A percentile compares a stretch with the other conserved stretches of the same genome.
Evolutionary conservation across 2,113 vertebrate genomes (phyloP).

Genomic region (Seriola dumerili): DNA sequence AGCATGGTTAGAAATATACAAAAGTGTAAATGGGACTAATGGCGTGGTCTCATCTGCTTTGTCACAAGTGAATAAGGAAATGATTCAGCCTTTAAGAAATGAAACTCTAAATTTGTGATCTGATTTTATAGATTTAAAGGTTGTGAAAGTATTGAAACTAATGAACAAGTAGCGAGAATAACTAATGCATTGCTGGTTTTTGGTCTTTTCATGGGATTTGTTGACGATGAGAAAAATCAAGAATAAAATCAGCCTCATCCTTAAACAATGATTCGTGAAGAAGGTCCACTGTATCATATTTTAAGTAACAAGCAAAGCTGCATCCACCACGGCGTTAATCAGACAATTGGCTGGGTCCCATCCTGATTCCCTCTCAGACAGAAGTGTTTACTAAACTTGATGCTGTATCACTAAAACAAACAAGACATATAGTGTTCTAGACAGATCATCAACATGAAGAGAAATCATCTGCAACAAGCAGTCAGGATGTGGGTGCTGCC

Average conservation of each 20-base stretch:
- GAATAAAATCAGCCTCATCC: not conserved
- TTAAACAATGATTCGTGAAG: not conserved
- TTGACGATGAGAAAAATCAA: not conserved
- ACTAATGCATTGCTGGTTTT: not conserved
- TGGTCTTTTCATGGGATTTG: not conserved
- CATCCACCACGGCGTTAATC: not conserved
- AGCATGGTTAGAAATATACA: not conserved
- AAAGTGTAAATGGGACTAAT: not conserved
- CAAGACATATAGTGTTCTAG: not conserved
- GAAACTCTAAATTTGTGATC: too few species aligned
- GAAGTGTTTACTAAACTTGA: not conserved
- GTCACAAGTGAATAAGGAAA: not conserved
- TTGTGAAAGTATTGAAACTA: constrained; percentile 6
- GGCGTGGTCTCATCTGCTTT: not conserved
- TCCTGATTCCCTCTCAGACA: not conserved
- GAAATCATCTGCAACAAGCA: constrained; percentile 35
- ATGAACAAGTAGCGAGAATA: not conserved
- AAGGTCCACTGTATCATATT: not conserved
- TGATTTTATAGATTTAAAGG: not conserved
- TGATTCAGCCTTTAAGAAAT: not conserved
- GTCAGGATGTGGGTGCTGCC: constrained; percentile 67
- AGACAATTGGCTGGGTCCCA: not conserved
- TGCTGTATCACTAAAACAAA: not conserved
- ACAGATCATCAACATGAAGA: constrained; percentile 11
- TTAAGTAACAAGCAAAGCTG: not conserved